A percentile compares a stretch with the other conserved stretches of the same genome.
Conservation (phyloP, 2,888 invertebrate species). For the Ectemnius lituratus region DNA sequence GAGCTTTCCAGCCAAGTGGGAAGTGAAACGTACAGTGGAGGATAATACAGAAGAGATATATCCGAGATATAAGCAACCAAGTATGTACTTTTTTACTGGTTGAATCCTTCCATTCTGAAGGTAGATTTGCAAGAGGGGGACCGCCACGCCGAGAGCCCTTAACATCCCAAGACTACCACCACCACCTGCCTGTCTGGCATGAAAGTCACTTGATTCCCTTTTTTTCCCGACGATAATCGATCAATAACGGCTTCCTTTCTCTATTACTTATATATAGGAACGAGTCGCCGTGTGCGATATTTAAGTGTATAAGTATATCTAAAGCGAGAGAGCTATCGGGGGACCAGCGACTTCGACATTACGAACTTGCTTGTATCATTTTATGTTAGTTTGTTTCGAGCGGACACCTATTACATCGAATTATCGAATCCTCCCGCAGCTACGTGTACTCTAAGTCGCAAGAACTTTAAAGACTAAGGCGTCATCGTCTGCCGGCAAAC, state of each 20-base stretch:
- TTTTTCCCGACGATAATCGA: too few species aligned
- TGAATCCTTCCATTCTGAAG: too few species aligned
- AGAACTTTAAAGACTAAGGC: conserved; percentile 21
- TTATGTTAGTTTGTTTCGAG: conserved; percentile 40
- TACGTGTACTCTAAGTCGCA: conserved; percentile 24
- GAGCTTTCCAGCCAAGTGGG: too few species aligned
- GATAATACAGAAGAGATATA: too few species aligned
- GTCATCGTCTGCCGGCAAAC: conserved; percentile 14
- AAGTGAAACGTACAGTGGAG: too few species aligned
- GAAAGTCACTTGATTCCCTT: too few species aligned
- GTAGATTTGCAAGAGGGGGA: too few species aligned
- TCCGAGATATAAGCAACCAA: too few species aligned
- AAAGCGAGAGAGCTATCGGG: conserved; percentile 50
- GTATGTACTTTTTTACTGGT: too few species aligned
- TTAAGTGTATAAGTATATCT: conserved; percentile 38
- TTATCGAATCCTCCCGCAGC: conserved; percentile 37
- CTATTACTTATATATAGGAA: conserved; percentile 58
- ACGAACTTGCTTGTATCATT: conserved; percentile 13
- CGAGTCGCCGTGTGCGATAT: conserved; percentile 59
- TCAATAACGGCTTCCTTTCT: conserved; percentile 3
- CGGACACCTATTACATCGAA: conserved; percentile 42
- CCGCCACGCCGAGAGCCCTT: too few species aligned
- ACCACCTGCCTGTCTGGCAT: too few species aligned
- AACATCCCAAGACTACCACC: too few species aligned
- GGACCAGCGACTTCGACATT: conserved; percentile 28